A percentile compares a stretch with the other conserved stretches of the same genome.
Evolutionary conservation across 2,797 vertebrate species (phyloP).

Genomic region (Channa striata): DNA sequence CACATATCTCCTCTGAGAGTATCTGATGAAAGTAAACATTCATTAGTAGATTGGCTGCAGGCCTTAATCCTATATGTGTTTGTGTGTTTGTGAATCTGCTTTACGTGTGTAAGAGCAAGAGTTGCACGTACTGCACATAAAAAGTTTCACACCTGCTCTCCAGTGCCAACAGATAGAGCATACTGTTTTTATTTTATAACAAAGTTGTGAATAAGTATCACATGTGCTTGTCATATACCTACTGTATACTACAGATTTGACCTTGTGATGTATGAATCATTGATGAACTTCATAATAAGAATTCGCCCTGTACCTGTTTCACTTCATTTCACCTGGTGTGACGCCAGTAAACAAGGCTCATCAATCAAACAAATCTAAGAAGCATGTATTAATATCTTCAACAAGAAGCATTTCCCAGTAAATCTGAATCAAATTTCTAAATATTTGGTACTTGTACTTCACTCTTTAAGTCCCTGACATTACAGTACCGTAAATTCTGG

Average conservation of each 20-base stretch:
- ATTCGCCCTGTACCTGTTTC: slow-evolving; percentile 41
- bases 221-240: slow-evolving; percentile 29
- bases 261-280: slow-evolving; percentile 65
- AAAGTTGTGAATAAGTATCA: slow-evolving; percentile 56
- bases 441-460: slow-evolving; percentile 8
- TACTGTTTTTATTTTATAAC: slow-evolving; percentile 12
- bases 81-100: slow-evolving; percentile 26
- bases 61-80: slow-evolving; percentile 68
- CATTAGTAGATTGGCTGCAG: slow-evolving; percentile 94
- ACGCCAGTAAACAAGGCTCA: slow-evolving; percentile 40
- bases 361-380: slow-evolving; percentile 28
- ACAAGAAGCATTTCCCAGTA: slow-evolving; percentile 3
- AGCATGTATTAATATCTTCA: slow-evolving; percentile 3
- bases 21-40: slow-evolving; percentile 93
- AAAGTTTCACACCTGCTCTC: slow-evolving; percentile 34
- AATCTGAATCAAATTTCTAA: slow-evolving; percentile 2
- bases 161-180: slow-evolving; percentile 13
- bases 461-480: no score
- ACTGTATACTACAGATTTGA: slow-evolving; percentile 42
- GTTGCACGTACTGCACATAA: slow-evolving; percentile 31
- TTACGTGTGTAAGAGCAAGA: slow-evolving; percentile 26
- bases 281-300: slow-evolving; percentile 59
- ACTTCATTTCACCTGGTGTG: slow-evolving; percentile 35
- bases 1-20: slow-evolving; percentile 91
- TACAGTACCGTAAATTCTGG: no score